Evolutionary conservation across 2,113 vertebrate genomes (phyloP).

Genomic region (Pangasianodon hypophthalmus): DNA sequence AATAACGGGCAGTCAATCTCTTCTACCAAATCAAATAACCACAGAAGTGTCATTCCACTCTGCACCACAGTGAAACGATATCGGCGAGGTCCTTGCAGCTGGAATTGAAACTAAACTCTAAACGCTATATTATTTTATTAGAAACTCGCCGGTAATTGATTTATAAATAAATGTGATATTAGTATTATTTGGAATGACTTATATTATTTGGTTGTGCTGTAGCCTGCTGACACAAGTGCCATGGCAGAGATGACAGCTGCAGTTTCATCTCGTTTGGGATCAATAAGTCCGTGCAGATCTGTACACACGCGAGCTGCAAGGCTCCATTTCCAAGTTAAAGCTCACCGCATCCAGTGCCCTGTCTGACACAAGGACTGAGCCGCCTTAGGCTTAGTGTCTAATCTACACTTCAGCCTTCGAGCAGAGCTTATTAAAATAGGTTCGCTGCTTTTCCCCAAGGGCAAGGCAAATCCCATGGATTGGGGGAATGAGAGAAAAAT

Average conservation of each 20-base stretch:
- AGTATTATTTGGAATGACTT: background rate
- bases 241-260: background rate
- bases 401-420: conserved; percentile 28
- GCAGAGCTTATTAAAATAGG: conserved; percentile 15
- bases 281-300: background rate
- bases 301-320: background rate
- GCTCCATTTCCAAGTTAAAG: conserved; percentile 8
- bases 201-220: background rate
- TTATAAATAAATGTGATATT: conserved; percentile 1
- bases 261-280: background rate
- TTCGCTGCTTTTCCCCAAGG: conserved; percentile 48
- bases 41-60: conserved; percentile 1
- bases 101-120: background rate
- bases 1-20: conserved; percentile 4
- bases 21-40: conserved; percentile 21
- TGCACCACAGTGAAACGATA: background rate
- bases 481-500: conserved; percentile 52
- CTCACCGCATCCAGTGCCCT: background rate
- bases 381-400: conserved; percentile 7
- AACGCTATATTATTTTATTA: background rate
- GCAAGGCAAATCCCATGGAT: conserved; percentile 68
- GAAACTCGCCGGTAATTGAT: background rate
- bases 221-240: background rate
- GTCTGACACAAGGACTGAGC: background rate
- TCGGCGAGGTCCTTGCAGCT: background rate